phyloP scores from a whole-genome alignment of 2,113 vertebrate genomes.

The Dendrocopos noguchii region DNA sequence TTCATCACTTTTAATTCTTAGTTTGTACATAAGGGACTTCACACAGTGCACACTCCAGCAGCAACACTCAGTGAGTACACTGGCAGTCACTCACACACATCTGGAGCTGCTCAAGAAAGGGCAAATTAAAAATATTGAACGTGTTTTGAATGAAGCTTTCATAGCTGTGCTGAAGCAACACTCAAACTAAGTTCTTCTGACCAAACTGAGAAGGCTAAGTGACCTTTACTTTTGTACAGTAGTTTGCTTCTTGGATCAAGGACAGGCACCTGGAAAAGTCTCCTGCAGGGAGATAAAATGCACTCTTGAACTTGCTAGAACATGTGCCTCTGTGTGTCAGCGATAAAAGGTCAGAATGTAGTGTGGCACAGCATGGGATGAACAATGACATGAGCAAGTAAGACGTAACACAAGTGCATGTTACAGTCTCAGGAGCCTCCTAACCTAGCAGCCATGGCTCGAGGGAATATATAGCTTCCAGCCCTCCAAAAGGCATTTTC shows the following conservation, averaged over 20 bases:
- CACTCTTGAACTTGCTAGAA: conserved; percentile 28
- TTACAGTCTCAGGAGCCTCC: not conserved
- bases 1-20: not conserved
- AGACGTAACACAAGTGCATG: conserved; percentile 16
- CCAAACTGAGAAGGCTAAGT: not conserved
- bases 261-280: not conserved
- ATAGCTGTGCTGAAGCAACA: not conserved
- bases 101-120: not conserved
- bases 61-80: not conserved
- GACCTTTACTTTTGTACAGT: conserved; percentile 17
- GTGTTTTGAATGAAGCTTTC: not conserved
- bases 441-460: not conserved
- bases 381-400: not conserved
- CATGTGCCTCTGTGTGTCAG: not conserved
- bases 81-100: accelerated
- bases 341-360: conserved; percentile 1
- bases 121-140: not conserved
- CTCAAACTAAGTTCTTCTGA: not conserved
- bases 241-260: not conserved
- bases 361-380: not conserved
- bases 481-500: not conserved
- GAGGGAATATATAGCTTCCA: not conserved
- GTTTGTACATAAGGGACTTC: not conserved
- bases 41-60: not conserved
- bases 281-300: conserved; percentile 8